Conservation (phyloP, 2,113 vertebrate species). For the Podarcis raffonei region DNA sequence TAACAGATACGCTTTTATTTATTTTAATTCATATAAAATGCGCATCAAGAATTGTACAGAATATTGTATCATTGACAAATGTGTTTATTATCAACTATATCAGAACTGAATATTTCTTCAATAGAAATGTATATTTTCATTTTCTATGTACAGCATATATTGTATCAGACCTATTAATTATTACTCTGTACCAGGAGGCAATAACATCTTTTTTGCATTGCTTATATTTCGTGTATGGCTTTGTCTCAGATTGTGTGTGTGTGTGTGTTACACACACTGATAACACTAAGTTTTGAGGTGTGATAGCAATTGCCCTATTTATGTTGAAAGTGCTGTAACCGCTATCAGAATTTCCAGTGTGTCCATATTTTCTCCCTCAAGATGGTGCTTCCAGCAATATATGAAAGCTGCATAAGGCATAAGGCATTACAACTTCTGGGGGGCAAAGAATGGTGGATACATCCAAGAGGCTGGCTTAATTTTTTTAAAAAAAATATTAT, state of each 20-base stretch:
- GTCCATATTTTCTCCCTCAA: neutral
- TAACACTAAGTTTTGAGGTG: too few relatives aligned
- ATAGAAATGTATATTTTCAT: neutral
- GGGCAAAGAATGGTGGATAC: neutral
- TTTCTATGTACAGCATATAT: neutral
- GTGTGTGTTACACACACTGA: too few relatives aligned
- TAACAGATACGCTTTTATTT: slow-evolving; percentile 1
- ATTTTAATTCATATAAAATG: neutral
- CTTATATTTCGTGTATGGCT: too few relatives aligned
- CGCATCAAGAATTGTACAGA: slow-evolving; percentile 5
- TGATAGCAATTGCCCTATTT: neutral
- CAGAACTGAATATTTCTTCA: neutral
- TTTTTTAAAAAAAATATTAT: neutral
- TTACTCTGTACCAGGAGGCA: neutral
- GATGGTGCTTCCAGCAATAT: neutral
- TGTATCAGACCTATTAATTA: neutral
- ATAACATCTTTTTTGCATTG: neutral
- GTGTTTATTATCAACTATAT: slow-evolving; percentile 24
- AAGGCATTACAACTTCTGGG: neutral
- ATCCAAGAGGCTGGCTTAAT: neutral
- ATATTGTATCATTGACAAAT: neutral
- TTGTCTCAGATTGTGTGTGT: too few relatives aligned
- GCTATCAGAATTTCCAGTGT: neutral
- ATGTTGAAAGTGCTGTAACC: neutral
- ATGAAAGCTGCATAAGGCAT: neutral